These are phyloP conservation scores for Stenurella melanura DNA, from an alignment of 2,888 invertebrate species.

Conservation along the genomic window DNA sequence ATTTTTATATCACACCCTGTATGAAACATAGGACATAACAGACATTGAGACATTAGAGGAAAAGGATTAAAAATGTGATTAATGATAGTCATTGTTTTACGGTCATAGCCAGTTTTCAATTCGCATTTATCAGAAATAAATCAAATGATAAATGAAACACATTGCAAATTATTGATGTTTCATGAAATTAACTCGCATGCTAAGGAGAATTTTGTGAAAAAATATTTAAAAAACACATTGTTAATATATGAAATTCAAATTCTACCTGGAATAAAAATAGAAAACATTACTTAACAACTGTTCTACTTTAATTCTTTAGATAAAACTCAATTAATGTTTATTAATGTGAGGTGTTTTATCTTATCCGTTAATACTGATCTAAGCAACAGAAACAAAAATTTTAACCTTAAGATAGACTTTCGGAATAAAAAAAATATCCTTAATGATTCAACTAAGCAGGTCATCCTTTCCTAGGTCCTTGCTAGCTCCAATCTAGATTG, in stretches of 20 bases:
- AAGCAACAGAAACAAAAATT: no score
- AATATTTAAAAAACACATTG: neutral
- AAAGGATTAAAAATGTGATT: slow-evolving; percentile 20
- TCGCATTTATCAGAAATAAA: slow-evolving; percentile 26
- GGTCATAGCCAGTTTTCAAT: slow-evolving; percentile 20
- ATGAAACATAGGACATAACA: neutral
- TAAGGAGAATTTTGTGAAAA: neutral
- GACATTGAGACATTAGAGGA: neutral
- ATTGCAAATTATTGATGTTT: neutral
- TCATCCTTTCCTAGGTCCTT: no score
- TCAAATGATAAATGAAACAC: slow-evolving; percentile 15
- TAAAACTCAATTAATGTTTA: no score
- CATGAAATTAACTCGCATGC: neutral
- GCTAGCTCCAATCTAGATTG: no score
- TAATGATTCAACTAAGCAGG: no score
- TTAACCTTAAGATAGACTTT: no score
- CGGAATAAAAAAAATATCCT: no score
- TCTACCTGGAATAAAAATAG: neutral
- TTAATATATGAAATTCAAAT: neutral
- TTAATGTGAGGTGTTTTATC: no score
- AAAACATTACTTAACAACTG: no score
- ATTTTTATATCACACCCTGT: neutral
- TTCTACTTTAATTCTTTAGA: no score
- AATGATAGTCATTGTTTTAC: slow-evolving; percentile 26
- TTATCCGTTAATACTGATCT: no score